Evolutionary conservation across 2,113 vertebrate genomes (phyloP).

Genomic region (Glareola pratincola): DNA sequence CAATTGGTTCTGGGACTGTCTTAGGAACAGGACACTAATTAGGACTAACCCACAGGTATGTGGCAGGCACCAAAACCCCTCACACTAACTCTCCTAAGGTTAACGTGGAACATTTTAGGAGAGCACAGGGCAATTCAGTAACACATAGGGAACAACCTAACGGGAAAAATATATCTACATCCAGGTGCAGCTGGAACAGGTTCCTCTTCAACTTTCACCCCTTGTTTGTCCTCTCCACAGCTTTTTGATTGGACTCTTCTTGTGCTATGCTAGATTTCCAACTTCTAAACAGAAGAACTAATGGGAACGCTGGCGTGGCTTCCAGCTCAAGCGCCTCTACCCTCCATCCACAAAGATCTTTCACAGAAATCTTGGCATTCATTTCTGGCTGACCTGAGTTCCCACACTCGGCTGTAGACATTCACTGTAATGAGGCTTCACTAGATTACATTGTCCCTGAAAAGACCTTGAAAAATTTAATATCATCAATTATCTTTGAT

Average conservation of each 20-base stretch:
- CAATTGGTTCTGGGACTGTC: background rate
- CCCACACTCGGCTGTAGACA: background rate
- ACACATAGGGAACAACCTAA: background rate
- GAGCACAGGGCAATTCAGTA: background rate
- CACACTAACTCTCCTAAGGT: background rate
- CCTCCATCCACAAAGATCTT: background rate
- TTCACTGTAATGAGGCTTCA: background rate
- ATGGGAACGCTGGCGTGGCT: background rate
- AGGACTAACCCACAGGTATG: accelerated
- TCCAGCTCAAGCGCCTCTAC: background rate
- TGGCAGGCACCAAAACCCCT: background rate
- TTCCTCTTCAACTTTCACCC: background rate
- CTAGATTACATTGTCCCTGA: background rate
- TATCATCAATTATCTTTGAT: background rate
- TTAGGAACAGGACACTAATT: background rate
- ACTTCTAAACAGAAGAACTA: background rate
- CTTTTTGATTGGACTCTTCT: background rate
- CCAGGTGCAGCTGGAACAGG: background rate
- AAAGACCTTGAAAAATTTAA: background rate
- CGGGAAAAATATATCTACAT: background rate
- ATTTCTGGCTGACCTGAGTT: background rate
- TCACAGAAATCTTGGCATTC: background rate
- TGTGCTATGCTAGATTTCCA: background rate
- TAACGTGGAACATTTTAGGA: background rate
- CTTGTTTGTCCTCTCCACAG: background rate